Evolutionary conservation across 64 coral and sea anemone genomes (phyloP).

Genomic region (Anthopleura sola): DNA sequence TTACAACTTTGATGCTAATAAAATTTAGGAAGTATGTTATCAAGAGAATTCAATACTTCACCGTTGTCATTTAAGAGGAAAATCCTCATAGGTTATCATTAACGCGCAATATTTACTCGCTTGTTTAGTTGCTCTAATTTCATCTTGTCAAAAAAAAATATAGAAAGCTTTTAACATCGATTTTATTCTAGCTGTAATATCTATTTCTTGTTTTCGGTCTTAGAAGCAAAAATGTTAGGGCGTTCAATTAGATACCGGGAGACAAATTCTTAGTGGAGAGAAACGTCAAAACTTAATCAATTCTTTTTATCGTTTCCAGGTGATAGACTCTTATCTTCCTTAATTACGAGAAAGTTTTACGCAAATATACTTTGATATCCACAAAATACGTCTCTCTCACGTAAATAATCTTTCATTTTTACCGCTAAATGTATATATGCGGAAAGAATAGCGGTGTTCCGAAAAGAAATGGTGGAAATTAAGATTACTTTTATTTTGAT

Average conservation of each 20-base stretch:
- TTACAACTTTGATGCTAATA: not conserved
- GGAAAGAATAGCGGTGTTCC: not conserved
- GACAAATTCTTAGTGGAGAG: not conserved
- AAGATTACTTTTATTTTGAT: not conserved
- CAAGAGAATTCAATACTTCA: constrained; percentile 9
- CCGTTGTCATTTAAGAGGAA: constrained; percentile 1
- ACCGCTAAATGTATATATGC: not conserved
- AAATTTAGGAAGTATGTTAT: not conserved
- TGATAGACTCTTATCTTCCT: not conserved
- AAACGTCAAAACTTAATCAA: not conserved
- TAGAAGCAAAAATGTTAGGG: not conserved
- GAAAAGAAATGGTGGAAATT: not conserved
- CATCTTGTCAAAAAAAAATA: not conserved
- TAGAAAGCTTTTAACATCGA: not conserved
- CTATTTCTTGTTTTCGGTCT: not conserved
- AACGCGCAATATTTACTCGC: not conserved
- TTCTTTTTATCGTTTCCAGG: not conserved
- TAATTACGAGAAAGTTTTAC: not conserved
- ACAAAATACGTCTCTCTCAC: not conserved
- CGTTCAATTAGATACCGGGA: not conserved
- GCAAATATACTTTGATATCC: not conserved
- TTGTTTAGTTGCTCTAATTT: not conserved
- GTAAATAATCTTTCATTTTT: not conserved
- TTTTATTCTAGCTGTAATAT: not conserved
- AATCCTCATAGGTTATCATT: not conserved